Conservation (phyloP, 2,888 invertebrate species). For the Gortyna flavago region DNA sequence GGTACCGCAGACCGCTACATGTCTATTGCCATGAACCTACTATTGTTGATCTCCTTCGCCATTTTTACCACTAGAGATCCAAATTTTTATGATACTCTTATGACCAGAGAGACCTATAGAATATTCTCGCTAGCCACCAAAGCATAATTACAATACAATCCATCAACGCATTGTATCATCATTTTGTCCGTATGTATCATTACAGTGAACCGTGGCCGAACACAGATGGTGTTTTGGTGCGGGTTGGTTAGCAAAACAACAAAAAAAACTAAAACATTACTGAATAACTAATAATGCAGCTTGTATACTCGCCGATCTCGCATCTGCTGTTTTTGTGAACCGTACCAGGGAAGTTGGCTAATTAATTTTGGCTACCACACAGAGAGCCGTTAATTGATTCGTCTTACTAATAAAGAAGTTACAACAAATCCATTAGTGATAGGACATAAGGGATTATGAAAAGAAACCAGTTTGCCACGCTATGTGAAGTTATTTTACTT, state of each 20-base stretch:
- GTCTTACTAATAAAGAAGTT: slow-evolving; percentile 80
- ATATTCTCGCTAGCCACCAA: slow-evolving; percentile 10
- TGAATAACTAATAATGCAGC: slow-evolving; percentile 86
- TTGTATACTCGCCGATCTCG: slow-evolving; percentile 76
- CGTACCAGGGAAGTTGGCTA: slow-evolving; percentile 81
- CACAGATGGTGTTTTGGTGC: slow-evolving; percentile 86
- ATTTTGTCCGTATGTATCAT: slow-evolving; percentile 71
- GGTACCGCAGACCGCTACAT: too few species aligned
- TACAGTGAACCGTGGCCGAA: slow-evolving; percentile 76
- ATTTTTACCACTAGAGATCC: neutral
- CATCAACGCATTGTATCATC: slow-evolving; percentile 41
- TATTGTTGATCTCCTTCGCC: too few species aligned
- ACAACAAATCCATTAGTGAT: slow-evolving; percentile 76
- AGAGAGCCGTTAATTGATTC: slow-evolving; percentile 84
- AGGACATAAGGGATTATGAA: slow-evolving; percentile 68
- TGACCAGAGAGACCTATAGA: neutral
- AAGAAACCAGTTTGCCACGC: slow-evolving; percentile 41
- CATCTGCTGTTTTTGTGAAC: slow-evolving; percentile 88
- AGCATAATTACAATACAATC: slow-evolving; percentile 35
- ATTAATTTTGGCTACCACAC: slow-evolving; percentile 85
- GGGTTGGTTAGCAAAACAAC: slow-evolving; percentile 82
- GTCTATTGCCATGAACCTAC: neutral
- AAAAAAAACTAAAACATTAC: slow-evolving; percentile 83
- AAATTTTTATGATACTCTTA: neutral
- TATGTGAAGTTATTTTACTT: neutral